Evolutionary conservation across 2,888 invertebrate genomes (phyloP), one percentile per base, ranked within the genome.

Genomic region (Idaea dimidiata): DNA sequence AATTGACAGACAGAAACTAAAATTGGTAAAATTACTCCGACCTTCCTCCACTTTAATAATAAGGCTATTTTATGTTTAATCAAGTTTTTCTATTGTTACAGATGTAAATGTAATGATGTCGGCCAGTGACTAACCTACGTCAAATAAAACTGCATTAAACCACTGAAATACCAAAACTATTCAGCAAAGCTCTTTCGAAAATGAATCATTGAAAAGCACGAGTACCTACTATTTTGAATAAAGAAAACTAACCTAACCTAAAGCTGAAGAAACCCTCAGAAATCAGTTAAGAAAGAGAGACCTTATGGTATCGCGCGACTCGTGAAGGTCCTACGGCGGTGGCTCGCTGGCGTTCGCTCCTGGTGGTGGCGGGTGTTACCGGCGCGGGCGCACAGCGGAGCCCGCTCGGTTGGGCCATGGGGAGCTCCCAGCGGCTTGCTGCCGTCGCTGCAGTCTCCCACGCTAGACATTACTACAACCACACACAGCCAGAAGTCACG

Each of bases 341-440:
- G 43, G 77, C 78, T 62, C 74, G 79, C 78, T 43, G 43, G 43
- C 43, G 43, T 43, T n/a, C 85, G 82, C 83, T 82, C 81, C 5
- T 24, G 79, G 78, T 85, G 81, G 83, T 83, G 84, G 88, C 84
- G 80, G 80, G 84, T 74, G 83, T 79, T 74, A 82, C 84, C 68
- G 83, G 80, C 61, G 89, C 84, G 67, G 83, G 80, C 61, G 89
- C 91, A 62, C 93, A 92, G 80, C 90, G 90, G 72, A 92, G 91
- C 86, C 93, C 93, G 68, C 89, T 93, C 77, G 88, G 91, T 86
- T 93, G 93, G 93, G 93, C 93, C 83, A 95, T 95, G 94, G 94
- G 95, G 81, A 93, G 95, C 91, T 94, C 91, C 61, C 91, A 95
- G 86, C 93, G 94, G 75, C 90, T 95, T 74, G 95, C 95, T 75